These are phyloP conservation scores for Halcyon malimbica DNA, from an alignment of 2,113 vertebrate species.

Conservation along the genomic window DNA sequence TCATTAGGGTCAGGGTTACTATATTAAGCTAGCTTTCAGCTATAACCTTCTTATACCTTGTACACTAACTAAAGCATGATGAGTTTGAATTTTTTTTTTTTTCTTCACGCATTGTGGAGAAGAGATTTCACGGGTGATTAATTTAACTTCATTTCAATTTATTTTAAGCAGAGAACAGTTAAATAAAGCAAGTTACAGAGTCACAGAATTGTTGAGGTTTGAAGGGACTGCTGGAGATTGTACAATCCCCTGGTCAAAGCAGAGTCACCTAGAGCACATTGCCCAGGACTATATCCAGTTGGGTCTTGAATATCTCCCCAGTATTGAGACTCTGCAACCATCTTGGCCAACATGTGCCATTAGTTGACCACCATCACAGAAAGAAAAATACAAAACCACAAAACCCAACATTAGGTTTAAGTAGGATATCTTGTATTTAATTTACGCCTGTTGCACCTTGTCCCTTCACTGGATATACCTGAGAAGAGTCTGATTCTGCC, in stretches of 20 bases:
- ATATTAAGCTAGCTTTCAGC: background rate
- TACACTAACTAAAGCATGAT: background rate
- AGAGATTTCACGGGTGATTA: background rate
- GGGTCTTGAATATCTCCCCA: background rate
- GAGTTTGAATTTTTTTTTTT: background rate
- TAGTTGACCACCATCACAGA: background rate
- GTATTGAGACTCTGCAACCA: background rate
- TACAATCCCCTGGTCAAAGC: background rate
- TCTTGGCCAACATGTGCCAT: background rate
- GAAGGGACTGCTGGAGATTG: background rate
- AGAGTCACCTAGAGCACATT: background rate
- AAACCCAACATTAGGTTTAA: background rate
- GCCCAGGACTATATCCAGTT: background rate
- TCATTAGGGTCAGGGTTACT: background rate
- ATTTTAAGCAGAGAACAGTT: background rate
- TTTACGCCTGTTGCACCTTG: background rate
- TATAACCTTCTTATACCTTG: background rate
- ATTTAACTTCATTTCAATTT: background rate
- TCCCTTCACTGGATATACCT: background rate
- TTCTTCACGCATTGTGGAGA: fast-evolving
- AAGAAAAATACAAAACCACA: background rate
- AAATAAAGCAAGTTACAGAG: background rate
- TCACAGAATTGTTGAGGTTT: background rate
- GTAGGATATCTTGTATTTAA: background rate
- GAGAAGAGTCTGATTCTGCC: background rate